A percentile compares a stretch with the other conserved stretches of the same genome.
Evolutionary conservation across 2,113 vertebrate species (phyloP).

Genomic region (Corydoras sp.): DNA sequence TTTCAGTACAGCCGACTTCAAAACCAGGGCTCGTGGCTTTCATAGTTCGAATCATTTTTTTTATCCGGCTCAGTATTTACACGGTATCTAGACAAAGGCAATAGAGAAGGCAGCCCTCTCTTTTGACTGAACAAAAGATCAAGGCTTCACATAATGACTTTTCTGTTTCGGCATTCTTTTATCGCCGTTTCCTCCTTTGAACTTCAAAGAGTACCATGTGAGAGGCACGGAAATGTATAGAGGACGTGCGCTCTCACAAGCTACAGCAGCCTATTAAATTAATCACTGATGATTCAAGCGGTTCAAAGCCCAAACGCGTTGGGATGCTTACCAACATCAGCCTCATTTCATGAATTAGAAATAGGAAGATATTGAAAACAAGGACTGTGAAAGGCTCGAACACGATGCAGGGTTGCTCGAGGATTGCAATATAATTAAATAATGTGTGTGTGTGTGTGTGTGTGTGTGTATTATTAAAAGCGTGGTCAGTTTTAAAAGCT

Average conservation of each 20-base stretch:
- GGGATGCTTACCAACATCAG: background rate
- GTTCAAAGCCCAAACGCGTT: background rate
- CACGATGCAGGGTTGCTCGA: background rate
- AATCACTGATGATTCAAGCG: slow-evolving; percentile 5
- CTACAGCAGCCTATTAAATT: slow-evolving; percentile 15
- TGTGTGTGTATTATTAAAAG: background rate
- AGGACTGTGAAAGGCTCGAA: background rate
- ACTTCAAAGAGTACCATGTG: slow-evolving; percentile 15
- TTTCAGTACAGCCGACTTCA: background rate
- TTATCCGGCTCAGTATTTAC: background rate
- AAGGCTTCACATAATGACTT: slow-evolving; percentile 3
- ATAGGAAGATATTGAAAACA: background rate
- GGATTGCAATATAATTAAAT: slow-evolving; percentile 4
- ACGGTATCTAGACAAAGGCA: slow-evolving; percentile 3
- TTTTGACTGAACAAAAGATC: slow-evolving; percentile 18
- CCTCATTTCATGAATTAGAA: background rate
- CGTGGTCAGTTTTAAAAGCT: background rate
- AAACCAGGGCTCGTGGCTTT: background rate
- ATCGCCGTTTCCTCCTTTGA: slow-evolving; percentile 3
- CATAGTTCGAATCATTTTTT: background rate
- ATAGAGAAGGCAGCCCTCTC: slow-evolving; percentile 3
- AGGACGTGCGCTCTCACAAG: background rate
- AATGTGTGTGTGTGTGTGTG: background rate
- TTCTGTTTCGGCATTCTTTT: slow-evolving; percentile 13
- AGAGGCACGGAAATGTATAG: slow-evolving; percentile 5